A percentile compares a stretch with the other conserved stretches of the same genome.
Conservation (phyloP, 2,797 vertebrate genomes). For the Presbytis comata region DNA sequence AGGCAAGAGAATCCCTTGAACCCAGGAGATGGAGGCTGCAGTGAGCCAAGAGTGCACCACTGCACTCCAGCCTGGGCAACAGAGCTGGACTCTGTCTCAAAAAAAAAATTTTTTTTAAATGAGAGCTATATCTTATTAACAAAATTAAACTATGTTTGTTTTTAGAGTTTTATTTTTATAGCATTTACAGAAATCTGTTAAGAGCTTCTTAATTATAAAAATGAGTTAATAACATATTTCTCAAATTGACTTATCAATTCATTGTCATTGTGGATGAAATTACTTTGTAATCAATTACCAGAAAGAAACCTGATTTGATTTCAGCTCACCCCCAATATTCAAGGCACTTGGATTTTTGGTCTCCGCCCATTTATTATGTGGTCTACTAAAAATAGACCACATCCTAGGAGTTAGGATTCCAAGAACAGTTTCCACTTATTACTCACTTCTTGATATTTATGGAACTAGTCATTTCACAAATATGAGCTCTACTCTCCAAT, state of each 20-base stretch:
- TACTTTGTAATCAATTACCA: neutral
- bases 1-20: neutral
- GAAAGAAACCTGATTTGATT: neutral
- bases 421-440: neutral
- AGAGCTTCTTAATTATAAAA: neutral
- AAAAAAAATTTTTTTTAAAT: neutral
- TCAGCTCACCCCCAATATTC: neutral
- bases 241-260: neutral
- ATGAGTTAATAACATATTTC: neutral
- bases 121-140: neutral
- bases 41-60: neutral
- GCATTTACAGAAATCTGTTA: neutral
- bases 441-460: neutral
- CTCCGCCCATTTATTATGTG: neutral
- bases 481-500: neutral
- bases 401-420: neutral
- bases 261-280: neutral
- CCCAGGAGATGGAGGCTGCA: neutral
- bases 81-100: neutral
- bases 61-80: neutral
- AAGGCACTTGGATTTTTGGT: neutral
- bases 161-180: neutral
- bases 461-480: constrained; percentile 14
- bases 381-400: neutral
- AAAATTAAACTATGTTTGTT: neutral